Evolutionary conservation across 2,888 invertebrate species (phyloP), one percentile per base, ranked within the genome.

Genomic region (Lasioglossum pauxillum): DNA sequence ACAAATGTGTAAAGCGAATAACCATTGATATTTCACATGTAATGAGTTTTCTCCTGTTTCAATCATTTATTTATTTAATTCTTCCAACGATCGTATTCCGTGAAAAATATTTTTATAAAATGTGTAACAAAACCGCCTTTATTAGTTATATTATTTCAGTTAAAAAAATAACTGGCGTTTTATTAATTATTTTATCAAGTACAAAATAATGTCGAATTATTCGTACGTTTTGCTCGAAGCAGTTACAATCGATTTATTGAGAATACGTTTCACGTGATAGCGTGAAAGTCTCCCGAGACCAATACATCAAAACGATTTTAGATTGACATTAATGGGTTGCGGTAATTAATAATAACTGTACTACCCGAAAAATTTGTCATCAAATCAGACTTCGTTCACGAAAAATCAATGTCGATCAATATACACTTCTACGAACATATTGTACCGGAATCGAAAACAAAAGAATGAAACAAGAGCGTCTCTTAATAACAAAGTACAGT

Each of bases 241-340:
- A 67, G 31, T 19, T 5, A 16, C 35, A 31, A 35, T 41, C 23
- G 19, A 69, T 10, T 12, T 71, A 23, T 71, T 10, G 38, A 71
- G 4, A 41, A 14, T 5, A 14, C 35, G 71, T 23, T 38, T 14
- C n/a, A 12, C 38, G 23, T 5, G 69, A 12, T 41, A 69, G 38
- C 35, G 38, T n/a, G n/a, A 14, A 41, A 71, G 38, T 38, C 27
- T n/a, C n/a, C 35, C 60, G 35, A 60, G 73, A 46, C 31, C n/a
- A 31, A 73, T 64, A 31, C 31, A n/a, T 46, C 16, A 16, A 38
- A 78, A 38, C 69, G 31, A 78, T 78, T 72, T 78, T 49, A 10
- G 67, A 67, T 35, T 23, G 67, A 67, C 35, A 35, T 31, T 23
- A 67, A 67, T 8, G 35, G 10, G 23, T 27, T 16, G 67, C 10